Evolutionary conservation across 2,888 invertebrate genomes (phyloP).

Genomic region (Netelia melanura): DNA sequence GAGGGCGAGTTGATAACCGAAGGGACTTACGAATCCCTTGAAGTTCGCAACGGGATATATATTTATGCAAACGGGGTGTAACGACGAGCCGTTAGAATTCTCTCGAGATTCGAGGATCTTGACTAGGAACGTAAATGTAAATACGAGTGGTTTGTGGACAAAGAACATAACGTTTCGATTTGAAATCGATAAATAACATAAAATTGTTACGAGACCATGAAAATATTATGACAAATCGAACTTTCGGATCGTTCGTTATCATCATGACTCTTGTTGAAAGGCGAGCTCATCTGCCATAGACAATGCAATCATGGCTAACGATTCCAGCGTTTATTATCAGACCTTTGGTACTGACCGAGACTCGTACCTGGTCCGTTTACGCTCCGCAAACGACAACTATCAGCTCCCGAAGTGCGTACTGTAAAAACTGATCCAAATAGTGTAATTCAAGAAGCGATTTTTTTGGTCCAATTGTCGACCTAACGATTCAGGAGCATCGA

Average conservation of each 20-base stretch:
- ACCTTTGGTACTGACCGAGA: slow-evolving; percentile 16
- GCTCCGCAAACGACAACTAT: slow-evolving; percentile 25
- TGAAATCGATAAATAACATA: background rate
- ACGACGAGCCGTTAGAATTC: slow-evolving; percentile 23
- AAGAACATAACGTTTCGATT: background rate
- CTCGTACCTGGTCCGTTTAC: slow-evolving; percentile 38
- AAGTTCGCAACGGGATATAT: slow-evolving; percentile 16
- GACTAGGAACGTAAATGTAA: background rate
- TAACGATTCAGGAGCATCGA: too few relatives aligned
- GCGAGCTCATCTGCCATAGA: background rate
- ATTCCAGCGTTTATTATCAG: slow-evolving; percentile 26
- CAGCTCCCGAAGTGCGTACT: slow-evolving; percentile 3
- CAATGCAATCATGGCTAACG: background rate
- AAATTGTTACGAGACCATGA: background rate
- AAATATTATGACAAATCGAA: background rate
- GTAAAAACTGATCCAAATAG: too few relatives aligned
- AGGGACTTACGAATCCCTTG: slow-evolving; percentile 26
- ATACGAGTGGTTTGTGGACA: background rate
- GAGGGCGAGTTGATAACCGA: slow-evolving; percentile 32
- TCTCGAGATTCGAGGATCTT: background rate
- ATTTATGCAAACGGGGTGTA: slow-evolving; percentile 2
- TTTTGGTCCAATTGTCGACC: too few relatives aligned
- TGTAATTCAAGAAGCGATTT: too few relatives aligned
- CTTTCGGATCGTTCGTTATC: background rate
- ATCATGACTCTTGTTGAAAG: background rate